Evolutionary conservation across 1,140 invertebrate genomes (phyloP).

Genomic region (Oryzaephilus surinamensis): DNA sequence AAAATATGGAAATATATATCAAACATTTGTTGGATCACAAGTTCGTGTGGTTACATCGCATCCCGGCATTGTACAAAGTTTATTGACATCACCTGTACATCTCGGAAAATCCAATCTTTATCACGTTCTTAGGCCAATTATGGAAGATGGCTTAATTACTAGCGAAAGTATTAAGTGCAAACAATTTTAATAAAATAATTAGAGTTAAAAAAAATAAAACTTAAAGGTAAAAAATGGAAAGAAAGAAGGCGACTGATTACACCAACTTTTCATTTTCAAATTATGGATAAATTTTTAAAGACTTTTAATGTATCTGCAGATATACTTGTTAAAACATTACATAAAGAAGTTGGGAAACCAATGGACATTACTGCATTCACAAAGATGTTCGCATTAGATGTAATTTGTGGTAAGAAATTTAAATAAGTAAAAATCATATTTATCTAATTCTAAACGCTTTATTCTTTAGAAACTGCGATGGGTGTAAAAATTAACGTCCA

Average conservation of each 20-base stretch:
- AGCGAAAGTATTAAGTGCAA: slow-evolving; percentile 3
- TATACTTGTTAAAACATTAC: slow-evolving; percentile 45
- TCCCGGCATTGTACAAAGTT: neutral
- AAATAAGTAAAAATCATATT: neutral
- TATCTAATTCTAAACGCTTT: neutral
- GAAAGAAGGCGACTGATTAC: slow-evolving; percentile 59
- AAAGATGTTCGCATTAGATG: slow-evolving; percentile 62
- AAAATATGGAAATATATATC: slow-evolving; percentile 2
- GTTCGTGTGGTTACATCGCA: neutral
- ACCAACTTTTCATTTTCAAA: slow-evolving; percentile 72
- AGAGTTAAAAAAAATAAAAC: neutral
- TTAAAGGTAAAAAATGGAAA: slow-evolving; percentile 45
- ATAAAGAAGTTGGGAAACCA: slow-evolving; percentile 33
- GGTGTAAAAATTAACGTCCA: slow-evolving; percentile 15
- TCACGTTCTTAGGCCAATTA: slow-evolving; percentile 2
- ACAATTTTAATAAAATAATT: neutral
- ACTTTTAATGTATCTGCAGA: slow-evolving; percentile 64
- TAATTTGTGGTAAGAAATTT: slow-evolving; percentile 60
- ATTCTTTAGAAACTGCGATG: slow-evolving; percentile 19
- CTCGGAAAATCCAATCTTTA: slow-evolving; percentile 6
- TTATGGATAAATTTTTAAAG: slow-evolving; percentile 62
- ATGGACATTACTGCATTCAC: slow-evolving; percentile 56
- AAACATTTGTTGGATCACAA: neutral
- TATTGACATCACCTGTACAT: slow-evolving; percentile 1
- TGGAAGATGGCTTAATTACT: slow-evolving; percentile 2